A percentile compares a stretch with the other conserved stretches of the same genome.
Conservation (phyloP, 2,113 vertebrate species). For the Sterrhoptilus dennistouni region DNA sequence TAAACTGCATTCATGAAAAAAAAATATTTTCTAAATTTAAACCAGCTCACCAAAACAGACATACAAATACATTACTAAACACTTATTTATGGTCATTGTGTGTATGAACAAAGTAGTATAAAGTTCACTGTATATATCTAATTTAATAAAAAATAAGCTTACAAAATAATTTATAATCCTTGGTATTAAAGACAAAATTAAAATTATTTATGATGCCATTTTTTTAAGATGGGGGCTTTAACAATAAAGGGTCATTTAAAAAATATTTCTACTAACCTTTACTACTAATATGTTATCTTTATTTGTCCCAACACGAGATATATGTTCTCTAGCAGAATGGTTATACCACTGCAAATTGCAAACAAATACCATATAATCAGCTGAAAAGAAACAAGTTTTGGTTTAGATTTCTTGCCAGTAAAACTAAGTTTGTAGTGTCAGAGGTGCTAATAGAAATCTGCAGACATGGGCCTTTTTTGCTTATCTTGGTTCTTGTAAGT, state of each 20-base stretch:
- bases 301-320: background rate
- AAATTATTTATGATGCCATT: background rate
- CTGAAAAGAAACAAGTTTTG: constrained; percentile 10
- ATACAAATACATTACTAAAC: background rate
- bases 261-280: constrained; percentile 28
- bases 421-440: background rate
- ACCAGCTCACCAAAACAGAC: background rate
- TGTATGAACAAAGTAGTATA: background rate
- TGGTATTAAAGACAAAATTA: background rate
- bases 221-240: background rate
- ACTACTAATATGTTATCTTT: background rate
- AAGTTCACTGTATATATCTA: constrained; percentile 30
- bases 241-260: background rate
- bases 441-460: constrained; percentile 70
- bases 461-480: constrained; percentile 71
- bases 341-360: background rate
- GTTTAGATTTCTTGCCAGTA: constrained; percentile 24
- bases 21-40: background rate
- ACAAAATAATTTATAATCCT: background rate
- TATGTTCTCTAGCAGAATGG: background rate
- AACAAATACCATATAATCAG: constrained; percentile 28
- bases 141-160: constrained; percentile 5
- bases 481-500: constrained; percentile 87
- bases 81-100: background rate
- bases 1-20: background rate